A percentile compares a stretch with the other conserved stretches of the same genome.
Evolutionary conservation across 1,140 invertebrate species (phyloP).

Genomic region (Acromyrmex heyeri): DNA sequence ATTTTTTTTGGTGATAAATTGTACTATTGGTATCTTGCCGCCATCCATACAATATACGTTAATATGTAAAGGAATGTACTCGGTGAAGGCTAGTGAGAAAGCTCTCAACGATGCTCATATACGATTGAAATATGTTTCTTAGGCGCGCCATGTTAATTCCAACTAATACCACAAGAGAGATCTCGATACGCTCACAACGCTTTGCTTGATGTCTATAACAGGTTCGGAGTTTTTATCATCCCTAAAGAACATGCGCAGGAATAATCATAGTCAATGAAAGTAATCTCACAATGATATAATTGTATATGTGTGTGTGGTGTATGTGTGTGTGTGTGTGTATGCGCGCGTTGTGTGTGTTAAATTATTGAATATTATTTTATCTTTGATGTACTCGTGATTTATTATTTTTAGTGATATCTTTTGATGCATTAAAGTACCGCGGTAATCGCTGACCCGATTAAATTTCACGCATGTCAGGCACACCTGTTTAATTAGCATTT

Average conservation of each 20-base stretch:
- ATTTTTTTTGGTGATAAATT: conserved; percentile 75
- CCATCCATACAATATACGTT: conserved; percentile 64
- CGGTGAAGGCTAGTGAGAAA: conserved; percentile 49
- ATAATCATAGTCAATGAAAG: not conserved
- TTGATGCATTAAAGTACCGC: conserved; percentile 55
- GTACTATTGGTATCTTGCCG: conserved; percentile 61
- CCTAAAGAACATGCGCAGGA: not conserved
- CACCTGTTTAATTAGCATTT: conserved; percentile 69
- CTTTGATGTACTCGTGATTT: conserved; percentile 51
- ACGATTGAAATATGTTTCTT: conserved; percentile 58
- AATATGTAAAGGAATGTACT: conserved; percentile 38
- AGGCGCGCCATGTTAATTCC: conserved; percentile 56
- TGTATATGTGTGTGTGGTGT: not conserved
- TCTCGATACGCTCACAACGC: conserved; percentile 45
- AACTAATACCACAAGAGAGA: conserved; percentile 47
- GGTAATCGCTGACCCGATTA: conserved; percentile 65
- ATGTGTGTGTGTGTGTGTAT: not conserved
- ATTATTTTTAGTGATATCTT: conserved; percentile 50
- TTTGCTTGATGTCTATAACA: conserved; percentile 30
- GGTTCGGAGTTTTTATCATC: conserved; percentile 40
- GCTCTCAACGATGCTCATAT: conserved; percentile 40
- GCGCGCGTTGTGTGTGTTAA: conserved; percentile 2
- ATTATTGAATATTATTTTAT: conserved; percentile 62
- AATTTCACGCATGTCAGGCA: conserved; percentile 67
- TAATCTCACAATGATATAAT: conserved; percentile 19